Evolutionary conservation across 1,140 invertebrate species (phyloP), one percentile per base, ranked within the genome.

Genomic region (Physella acuta): DNA sequence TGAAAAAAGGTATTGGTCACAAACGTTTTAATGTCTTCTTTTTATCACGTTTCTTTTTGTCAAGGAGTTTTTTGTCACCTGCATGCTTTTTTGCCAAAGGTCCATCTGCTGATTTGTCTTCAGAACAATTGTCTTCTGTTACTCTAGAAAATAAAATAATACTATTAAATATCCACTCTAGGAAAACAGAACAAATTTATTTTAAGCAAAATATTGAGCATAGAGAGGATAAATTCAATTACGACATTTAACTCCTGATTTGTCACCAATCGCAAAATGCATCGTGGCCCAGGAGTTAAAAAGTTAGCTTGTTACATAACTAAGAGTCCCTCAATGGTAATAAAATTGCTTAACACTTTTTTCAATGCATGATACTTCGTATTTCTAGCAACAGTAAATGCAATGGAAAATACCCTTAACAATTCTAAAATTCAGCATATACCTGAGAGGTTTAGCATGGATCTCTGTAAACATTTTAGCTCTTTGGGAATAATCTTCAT

Each of bases 381-480:
- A 49, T 14, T 49, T 49, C 44, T 49, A 14, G 44, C 44, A 49
- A 49, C n/a, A 49, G 44, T 11, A 49, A 49, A 14, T 11, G 11
- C 11, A 49, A 49, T n/a, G 44, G 44, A n/a, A 49, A 49, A 49
- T 49, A 49, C 11, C 44, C 44, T 14, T n/a, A 49, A 49, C 44
- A 49, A 14, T 49, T 49, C n/a, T 14, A 49, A 49, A 14, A 14
- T 14, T n/a, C 44, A 14, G n/a, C n/a, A n/a, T n/a, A n/a, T 77
- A 85, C 82, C 78, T 80, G 61, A 77, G 76, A 72, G 84, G 82
- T 78, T 82, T 85, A 68, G 94, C 94, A 88, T 97, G 94, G 78
- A 96, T 94, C 88, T 95, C 94, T 44, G 94, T 95, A 90, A 94
- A 95, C 91, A 97, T 92, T 86, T 91, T 92, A 24, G 94, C 94